These are phyloP conservation scores for Xylota segnis DNA, from an alignment of 2,888 invertebrate genomes.

Conservation along the genomic window DNA sequence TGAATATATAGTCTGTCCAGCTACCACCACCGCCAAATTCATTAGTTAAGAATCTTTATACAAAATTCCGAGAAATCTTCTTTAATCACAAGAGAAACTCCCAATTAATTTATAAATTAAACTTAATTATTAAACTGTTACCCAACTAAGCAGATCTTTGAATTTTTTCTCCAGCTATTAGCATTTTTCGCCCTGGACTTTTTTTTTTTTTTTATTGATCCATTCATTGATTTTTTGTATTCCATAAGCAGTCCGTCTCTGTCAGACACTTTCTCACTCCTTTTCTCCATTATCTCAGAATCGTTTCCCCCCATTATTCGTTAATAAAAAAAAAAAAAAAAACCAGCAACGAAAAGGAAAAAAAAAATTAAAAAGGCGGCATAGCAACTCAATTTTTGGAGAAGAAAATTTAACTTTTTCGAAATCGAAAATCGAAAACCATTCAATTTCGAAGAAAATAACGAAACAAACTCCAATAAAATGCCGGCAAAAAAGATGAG, in stretches of 20 bases:
- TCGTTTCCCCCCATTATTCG: constrained; percentile 57
- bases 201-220: constrained; percentile 81
- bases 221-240: constrained; percentile 84
- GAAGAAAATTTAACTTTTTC: constrained; percentile 32
- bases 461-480: constrained; percentile 4
- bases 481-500: constrained; percentile 27
- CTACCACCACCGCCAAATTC: constrained; percentile 78
- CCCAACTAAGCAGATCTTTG: neutral
- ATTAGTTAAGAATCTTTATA: neutral
- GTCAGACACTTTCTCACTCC: constrained; percentile 32
- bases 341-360: constrained; percentile 32
- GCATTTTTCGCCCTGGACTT: constrained; percentile 28
- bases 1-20: constrained; percentile 34
- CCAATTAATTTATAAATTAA: constrained; percentile 73
- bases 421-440: neutral
- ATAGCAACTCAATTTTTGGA: constrained; percentile 70
- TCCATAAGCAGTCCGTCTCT: constrained; percentile 49
- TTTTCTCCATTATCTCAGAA: constrained; percentile 41
- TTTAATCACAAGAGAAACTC: constrained; percentile 1
- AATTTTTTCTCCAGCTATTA: constrained; percentile 8
- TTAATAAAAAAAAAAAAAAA: constrained; percentile 60
- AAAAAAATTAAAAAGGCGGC: constrained; percentile 74
- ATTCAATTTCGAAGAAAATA: neutral
- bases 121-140: constrained; percentile 56
- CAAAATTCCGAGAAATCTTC: constrained; percentile 6